Conservation (phyloP, 2,888 invertebrate genomes). For the Apantesis nais region DNA sequence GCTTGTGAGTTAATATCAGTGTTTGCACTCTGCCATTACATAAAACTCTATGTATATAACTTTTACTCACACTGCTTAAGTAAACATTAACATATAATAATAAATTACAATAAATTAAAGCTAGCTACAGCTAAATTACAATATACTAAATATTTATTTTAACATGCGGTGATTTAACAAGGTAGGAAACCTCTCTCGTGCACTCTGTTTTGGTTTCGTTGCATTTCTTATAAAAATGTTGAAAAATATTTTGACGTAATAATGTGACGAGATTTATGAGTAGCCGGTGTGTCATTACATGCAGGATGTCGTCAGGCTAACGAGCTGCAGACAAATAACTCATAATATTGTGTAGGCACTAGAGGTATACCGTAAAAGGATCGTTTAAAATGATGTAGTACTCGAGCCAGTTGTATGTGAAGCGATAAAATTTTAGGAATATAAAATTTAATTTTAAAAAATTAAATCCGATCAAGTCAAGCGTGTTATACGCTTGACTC, state of each 20-base stretch:
- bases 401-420: constrained; percentile 35
- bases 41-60: background rate
- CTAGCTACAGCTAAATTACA: no score
- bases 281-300: constrained; percentile 65
- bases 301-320: constrained; percentile 71
- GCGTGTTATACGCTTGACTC: background rate
- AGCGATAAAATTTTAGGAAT: background rate
- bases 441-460: no score
- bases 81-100: no score
- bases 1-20: background rate
- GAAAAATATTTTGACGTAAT: constrained; percentile 51
- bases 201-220: constrained; percentile 23
- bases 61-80: background rate
- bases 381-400: constrained; percentile 35
- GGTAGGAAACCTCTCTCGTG: background rate
- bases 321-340: constrained; percentile 76
- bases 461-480: no score
- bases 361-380: constrained; percentile 37
- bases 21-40: background rate
- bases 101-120: no score
- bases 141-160: background rate
- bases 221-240: constrained; percentile 34
- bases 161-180: background rate
- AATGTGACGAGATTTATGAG: constrained; percentile 57
- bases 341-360: constrained; percentile 51